Evolutionary conservation across 1,140 invertebrate genomes (phyloP), one percentile per base, ranked within the genome.

Genomic region (Acromyrmex heyeri): DNA sequence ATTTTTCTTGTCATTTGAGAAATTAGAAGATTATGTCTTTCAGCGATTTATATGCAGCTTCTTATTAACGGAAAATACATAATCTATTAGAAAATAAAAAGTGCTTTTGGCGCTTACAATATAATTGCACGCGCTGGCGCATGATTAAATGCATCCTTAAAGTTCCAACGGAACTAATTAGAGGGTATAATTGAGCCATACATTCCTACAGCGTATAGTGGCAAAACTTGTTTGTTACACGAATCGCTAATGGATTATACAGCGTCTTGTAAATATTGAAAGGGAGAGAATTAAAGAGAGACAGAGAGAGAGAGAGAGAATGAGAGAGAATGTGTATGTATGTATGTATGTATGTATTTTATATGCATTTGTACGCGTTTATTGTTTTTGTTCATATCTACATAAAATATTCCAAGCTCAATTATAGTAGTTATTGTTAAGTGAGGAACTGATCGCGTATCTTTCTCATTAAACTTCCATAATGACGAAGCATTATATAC

Each of bases 141-240:
- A 85, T 77, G 83, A 85, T 85, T 78, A 53, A 85, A 64, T 85
- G 83, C 53, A 48, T 61, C 83, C 48, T 85, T 85, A 77, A 85
- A 85, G 61, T 78, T 76, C 27, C 50, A 75, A 50, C 24, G 30
- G 72, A 65, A 85, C 83, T 76, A 85, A 85, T 85, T 85, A 85
- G 44, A 48, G 16, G 21, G 0, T 64, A 67, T 85, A 85, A 85
- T 85, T 85, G 50, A 85, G 48, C 75, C 18, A 77, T 85, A 85
- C 75, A 65, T 85, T 85, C 38, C 30, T 65, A 77, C 38, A 27
- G 55, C 59, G 18, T 38, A 38, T 75, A 85, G 59, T 67, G 69
- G 50, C 44, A 76, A 75, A 61, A 65, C 59, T 44, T 38, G 69
- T n/a, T 79, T n/a, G 64, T 16, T 55, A 24, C 21, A 50, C 77